Evolutionary conservation across 2,113 vertebrate species (phyloP), one percentile per base, ranked within the genome.

Genomic region (Anolis carolinensis): DNA sequence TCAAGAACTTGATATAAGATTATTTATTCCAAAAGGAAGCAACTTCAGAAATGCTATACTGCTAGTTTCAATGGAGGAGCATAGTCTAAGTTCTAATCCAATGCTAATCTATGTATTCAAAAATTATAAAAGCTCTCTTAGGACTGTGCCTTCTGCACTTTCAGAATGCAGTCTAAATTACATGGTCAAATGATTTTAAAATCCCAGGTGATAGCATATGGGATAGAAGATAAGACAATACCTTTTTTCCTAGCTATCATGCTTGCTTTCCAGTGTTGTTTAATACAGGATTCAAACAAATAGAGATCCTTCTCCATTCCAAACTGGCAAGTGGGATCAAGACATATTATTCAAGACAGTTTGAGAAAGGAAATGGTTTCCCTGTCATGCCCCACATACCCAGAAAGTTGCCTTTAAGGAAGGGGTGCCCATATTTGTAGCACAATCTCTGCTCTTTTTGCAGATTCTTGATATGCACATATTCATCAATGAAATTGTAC

Each of bases 21-120:
- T 88, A 81, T 91, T 91, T 89, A 92, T 90, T 91, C 92, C 91
- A 94, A 2, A 94, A 93, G 89, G 93, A 0, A 90, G 90, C 87
- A 90, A 87, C 84, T 90, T 90, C 93, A 88, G 90, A 88, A 93
- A 82, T 82, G 86, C 73, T 77, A n/a, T 48, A 59, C 73, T 86
- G 75, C 63, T 83, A 90, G 87, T 74, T 30, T 90, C 89, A 87
- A 86, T 68, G 71, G 75, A 87, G 68, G 92, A 88, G 89, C 86
- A 59, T 3, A 88, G 82, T 85, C 90, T 94, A 91, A 89, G 59
- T 79, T 88, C 67, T 88, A 82, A 74, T 74, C 92, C 65, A 86
- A 83, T 88, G 48, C 30, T 77, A 62, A 67, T 21, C 1, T 32
- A 72, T 11, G 7, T 5, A 55, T 34, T 71, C 11, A 55, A 20